Percentiles rank a stretch among this genome's conserved stretches.
These are phyloP conservation scores for Macrotis lagotis DNA, from an alignment of 2,113 vertebrate genomes.

Conservation along the genomic window DNA sequence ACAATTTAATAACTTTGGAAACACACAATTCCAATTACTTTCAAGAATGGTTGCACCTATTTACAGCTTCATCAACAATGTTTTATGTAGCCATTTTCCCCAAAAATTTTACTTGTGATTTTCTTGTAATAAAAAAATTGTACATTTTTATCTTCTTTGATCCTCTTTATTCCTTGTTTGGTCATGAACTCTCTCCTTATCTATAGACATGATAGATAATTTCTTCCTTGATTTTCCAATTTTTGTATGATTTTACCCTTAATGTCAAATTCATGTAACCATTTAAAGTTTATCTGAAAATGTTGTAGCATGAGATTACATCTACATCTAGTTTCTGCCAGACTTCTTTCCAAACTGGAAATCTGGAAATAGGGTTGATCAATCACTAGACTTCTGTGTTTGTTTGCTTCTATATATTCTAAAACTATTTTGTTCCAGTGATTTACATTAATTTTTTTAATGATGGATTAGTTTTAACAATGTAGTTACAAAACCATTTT, in stretches of 20 bases:
- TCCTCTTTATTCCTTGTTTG: not conserved
- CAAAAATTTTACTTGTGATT: too few relatives aligned
- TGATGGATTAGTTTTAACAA: not conserved
- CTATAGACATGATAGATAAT: not conserved
- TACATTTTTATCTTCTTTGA: not conserved
- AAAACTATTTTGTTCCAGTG: not conserved
- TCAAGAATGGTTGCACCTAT: too few relatives aligned
- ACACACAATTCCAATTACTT: too few relatives aligned
- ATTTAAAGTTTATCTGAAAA: not conserved
- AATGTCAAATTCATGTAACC: not conserved
- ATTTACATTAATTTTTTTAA: not conserved
- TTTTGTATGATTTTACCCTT: not conserved
- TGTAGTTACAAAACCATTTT: not conserved
- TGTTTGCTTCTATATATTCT: not conserved
- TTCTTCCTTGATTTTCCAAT: not conserved
- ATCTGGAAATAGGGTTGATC: not conserved
- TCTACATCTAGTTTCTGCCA: not conserved
- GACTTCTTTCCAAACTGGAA: not conserved
- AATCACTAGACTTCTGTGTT: not conserved
- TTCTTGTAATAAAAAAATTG: not conserved
- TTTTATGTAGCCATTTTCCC: too few relatives aligned
- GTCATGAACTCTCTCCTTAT: not conserved
- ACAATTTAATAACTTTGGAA: too few relatives aligned
- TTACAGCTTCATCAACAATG: too few relatives aligned
- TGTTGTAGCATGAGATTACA: not conserved